A percentile compares a stretch with the other conserved stretches of the same genome.
Conservation (phyloP, 2,888 invertebrate genomes). For the Disparrhopalites patrizii region DNA sequence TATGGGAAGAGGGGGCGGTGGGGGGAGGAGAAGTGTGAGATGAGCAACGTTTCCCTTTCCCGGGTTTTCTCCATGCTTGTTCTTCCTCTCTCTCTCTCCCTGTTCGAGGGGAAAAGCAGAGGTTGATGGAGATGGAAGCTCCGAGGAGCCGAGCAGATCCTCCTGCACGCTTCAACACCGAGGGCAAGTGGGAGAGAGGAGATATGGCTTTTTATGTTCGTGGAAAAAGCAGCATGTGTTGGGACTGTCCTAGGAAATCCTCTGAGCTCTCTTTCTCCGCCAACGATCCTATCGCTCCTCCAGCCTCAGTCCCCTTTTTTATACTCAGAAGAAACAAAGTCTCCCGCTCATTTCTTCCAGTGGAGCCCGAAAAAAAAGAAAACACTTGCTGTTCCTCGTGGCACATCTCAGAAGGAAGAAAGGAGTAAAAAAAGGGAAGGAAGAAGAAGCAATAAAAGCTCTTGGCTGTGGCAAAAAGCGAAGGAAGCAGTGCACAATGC, state of each 20-base stretch:
- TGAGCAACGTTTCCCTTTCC: background rate
- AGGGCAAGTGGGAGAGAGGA: background rate
- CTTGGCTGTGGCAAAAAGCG: no score
- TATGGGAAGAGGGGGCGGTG: no score
- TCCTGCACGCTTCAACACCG: no score
- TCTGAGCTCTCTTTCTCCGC: slow-evolving; percentile 6
- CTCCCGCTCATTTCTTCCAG: background rate
- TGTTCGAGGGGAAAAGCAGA: background rate
- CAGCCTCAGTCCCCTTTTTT: background rate
- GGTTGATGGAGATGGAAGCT: background rate
- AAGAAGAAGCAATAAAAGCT: background rate
- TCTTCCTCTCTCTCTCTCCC: no score
- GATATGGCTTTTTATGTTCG: slow-evolving; percentile 28
- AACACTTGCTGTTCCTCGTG: background rate
- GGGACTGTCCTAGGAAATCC: slow-evolving; percentile 14
- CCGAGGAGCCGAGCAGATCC: no score
- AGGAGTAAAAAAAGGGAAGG: background rate
- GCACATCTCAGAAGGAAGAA: no score
- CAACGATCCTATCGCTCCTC: background rate
- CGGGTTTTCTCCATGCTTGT: background rate
- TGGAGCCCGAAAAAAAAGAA: no score
- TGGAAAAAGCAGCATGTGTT: slow-evolving; percentile 28
- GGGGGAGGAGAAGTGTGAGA: background rate
- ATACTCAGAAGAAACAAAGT: no score
- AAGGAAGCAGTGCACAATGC: no score